Percentiles rank a stretch among this genome's conserved stretches.
These are phyloP conservation scores for Cyclopterus lumpus DNA, from an alignment of 2,797 vertebrate genomes.

Conservation along the genomic window DNA sequence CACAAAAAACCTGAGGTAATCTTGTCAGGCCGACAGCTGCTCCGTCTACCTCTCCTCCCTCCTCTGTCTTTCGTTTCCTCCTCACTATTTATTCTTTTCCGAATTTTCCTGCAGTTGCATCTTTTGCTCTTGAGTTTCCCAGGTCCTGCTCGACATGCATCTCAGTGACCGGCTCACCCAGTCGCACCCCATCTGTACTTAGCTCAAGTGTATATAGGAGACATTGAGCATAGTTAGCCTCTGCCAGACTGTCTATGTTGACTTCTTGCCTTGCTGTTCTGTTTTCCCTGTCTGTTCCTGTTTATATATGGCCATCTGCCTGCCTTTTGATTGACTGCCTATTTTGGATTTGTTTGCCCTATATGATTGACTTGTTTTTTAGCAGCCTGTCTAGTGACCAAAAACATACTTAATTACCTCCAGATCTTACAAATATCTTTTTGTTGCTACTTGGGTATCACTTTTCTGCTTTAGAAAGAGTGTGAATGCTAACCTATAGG, in stretches of 20 bases:
- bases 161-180: slow-evolving; percentile 1
- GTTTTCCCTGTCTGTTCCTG: slow-evolving; percentile 20
- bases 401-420: not conserved
- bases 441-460: not conserved
- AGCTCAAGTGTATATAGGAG: not conserved
- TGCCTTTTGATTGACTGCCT: slow-evolving; percentile 23
- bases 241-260: not conserved
- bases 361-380: slow-evolving; percentile 32
- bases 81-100: slow-evolving; percentile 1
- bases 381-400: not conserved
- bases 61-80: slow-evolving; percentile 19
- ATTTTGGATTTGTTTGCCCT: slow-evolving; percentile 18
- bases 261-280: not conserved
- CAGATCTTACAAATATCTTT: no score
- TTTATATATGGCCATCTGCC: slow-evolving; percentile 34
- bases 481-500: not conserved
- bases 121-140: not conserved
- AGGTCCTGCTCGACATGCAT: not conserved
- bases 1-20: slow-evolving; percentile 53
- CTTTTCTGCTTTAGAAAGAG: not conserved
- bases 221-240: not conserved
- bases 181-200: not conserved
- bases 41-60: slow-evolving; percentile 46
- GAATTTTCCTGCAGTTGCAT: not conserved
- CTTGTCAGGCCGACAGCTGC: slow-evolving; percentile 50